Conservation (phyloP, 2,797 vertebrate genomes). For the Helarctos malayanus region DNA sequence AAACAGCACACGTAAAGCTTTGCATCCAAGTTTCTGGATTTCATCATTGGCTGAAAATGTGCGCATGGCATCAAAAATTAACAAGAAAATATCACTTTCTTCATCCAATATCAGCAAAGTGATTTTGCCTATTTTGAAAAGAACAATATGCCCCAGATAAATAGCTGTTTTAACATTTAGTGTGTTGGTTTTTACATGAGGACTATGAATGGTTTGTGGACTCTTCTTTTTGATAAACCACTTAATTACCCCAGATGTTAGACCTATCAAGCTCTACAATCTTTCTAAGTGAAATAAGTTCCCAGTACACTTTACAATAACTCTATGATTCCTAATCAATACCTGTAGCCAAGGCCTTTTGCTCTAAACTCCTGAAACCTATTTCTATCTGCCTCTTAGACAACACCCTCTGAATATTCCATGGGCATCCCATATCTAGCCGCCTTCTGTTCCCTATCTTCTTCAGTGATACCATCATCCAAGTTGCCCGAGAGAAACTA, state of each 20-base stretch:
- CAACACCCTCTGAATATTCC: not conserved
- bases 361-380: not conserved
- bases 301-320: not conserved
- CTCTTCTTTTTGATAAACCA: slow-evolving; percentile 12
- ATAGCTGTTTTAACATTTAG: not conserved
- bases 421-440: not conserved
- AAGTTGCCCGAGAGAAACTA: not conserved
- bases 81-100: slow-evolving; percentile 94
- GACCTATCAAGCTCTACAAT: not conserved
- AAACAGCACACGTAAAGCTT: slow-evolving; percentile 93
- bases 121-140: slow-evolving; percentile 89
- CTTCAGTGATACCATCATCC: not conserved
- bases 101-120: slow-evolving; percentile 93
- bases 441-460: not conserved
- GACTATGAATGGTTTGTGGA: not conserved
- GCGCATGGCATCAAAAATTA: slow-evolving; percentile 95
- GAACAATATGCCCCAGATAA: slow-evolving; percentile 39
- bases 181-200: not conserved
- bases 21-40: slow-evolving; percentile 95
- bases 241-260: not conserved
- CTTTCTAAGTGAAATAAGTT: slow-evolving; percentile 29
- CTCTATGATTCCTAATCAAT: not conserved
- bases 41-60: slow-evolving; percentile 92
- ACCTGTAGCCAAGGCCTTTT: not conserved
- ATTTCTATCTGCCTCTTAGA: not conserved